Percentiles rank a stretch among this genome's conserved stretches.
These are phyloP conservation scores for Caenorhabditis sulstoni DNA, from an alignment of 2,888 invertebrate species.

Conservation along the genomic window DNA sequence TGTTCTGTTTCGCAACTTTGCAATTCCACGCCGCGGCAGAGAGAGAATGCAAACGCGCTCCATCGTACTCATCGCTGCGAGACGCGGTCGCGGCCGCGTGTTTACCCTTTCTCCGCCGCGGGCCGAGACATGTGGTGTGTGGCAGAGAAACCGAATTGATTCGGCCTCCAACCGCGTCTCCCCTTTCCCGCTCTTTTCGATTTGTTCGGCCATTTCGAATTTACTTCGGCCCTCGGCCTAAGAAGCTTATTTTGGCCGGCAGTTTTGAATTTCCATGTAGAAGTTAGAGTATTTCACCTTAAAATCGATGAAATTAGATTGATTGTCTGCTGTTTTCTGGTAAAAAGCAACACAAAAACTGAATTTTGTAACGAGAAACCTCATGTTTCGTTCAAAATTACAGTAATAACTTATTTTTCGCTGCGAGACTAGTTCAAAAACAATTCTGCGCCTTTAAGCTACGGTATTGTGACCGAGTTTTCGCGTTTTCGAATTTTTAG, in stretches of 20 bases:
- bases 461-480: slow-evolving; percentile 9
- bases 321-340: too few relatives aligned
- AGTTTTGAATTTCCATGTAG: not conserved
- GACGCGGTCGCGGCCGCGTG: slow-evolving; percentile 37
- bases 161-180: slow-evolving; percentile 29
- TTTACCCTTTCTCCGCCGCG: slow-evolving; percentile 6
- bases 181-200: slow-evolving; percentile 1
- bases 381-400: too few relatives aligned
- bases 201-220: slow-evolving; percentile 54
- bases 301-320: not conserved
- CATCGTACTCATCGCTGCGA: slow-evolving; percentile 3
- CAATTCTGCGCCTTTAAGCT: slow-evolving; percentile 22
- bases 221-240: slow-evolving; percentile 22
- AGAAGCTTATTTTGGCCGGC: not conserved
- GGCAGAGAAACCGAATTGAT: slow-evolving; percentile 52
- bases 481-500: slow-evolving; percentile 16
- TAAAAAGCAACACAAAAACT: too few relatives aligned
- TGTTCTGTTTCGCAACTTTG: not conserved
- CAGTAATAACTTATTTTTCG: not conserved
- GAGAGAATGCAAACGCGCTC: slow-evolving; percentile 20
- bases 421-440: not conserved
- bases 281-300: not conserved
- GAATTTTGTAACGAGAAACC: too few relatives aligned
- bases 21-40: not conserved
- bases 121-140: slow-evolving; percentile 15